Evolutionary conservation across 2,888 invertebrate genomes (phyloP).

Genomic region (Tanytarsus gracilentus): DNA sequence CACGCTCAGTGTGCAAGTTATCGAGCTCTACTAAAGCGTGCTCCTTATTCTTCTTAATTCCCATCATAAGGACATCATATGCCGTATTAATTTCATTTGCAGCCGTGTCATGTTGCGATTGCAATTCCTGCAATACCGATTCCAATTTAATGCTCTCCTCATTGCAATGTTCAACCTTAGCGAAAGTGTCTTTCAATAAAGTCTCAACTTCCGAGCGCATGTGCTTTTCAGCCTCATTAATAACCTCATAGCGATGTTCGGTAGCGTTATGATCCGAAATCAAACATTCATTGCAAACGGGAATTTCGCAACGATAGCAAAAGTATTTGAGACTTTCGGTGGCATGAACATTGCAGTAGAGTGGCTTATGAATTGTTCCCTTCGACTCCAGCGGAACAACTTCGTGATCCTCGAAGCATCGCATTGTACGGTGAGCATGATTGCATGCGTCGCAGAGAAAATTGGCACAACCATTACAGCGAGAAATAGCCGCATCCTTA

Average conservation of each 20-base stretch:
- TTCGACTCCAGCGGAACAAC: conserved; percentile 84
- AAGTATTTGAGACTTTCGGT: conserved; percentile 80
- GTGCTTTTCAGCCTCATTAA: conserved; percentile 67
- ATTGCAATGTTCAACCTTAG: conserved; percentile 66
- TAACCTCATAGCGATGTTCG: conserved; percentile 73
- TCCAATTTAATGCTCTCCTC: conserved; percentile 66
- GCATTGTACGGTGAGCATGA: conserved; percentile 92
- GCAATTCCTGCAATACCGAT: conserved; percentile 73
- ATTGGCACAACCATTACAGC: conserved; percentile 91
- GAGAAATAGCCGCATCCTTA: conserved; percentile 86
- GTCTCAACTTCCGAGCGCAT: conserved; percentile 68
- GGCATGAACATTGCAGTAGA: conserved; percentile 72
- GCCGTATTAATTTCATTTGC: conserved; percentile 73
- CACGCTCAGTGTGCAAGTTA: conserved; percentile 70
- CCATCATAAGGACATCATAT: conserved; percentile 68
- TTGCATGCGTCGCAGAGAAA: conserved; percentile 90
- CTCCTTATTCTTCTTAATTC: conserved; percentile 72
- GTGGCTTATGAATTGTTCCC: conserved; percentile 74
- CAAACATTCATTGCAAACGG: conserved; percentile 81
- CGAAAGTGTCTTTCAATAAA: conserved; percentile 64
- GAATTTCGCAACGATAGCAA: conserved; percentile 76
- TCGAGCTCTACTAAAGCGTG: conserved; percentile 63
- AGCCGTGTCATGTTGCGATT: conserved; percentile 78
- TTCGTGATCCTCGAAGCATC: conserved; percentile 91
- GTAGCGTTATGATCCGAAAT: conserved; percentile 73